Conservation (phyloP, 2,797 vertebrate genomes). For the Lemur catta region DNA sequence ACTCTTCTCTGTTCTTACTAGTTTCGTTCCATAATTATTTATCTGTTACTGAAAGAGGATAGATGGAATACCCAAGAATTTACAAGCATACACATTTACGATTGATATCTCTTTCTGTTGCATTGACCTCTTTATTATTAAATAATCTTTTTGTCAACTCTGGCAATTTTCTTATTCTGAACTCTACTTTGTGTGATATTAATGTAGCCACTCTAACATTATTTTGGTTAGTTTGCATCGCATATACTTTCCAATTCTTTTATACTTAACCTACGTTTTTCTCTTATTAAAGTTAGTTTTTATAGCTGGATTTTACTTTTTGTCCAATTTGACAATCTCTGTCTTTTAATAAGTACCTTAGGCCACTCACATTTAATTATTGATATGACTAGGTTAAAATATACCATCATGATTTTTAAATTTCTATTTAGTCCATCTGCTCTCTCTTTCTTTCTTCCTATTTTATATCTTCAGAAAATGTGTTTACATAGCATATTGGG, state of each 20-base stretch:
- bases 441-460: not conserved
- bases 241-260: not conserved
- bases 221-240: not conserved
- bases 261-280: not conserved
- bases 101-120: not conserved
- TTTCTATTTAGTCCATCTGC: not conserved
- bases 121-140: not conserved
- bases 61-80: not conserved
- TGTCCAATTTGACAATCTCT: not conserved
- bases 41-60: not conserved
- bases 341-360: not conserved
- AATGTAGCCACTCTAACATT: not conserved
- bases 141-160: not conserved
- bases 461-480: not conserved
- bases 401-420: no score
- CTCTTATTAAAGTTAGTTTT: not conserved
- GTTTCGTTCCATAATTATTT: not conserved
- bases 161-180: not conserved
- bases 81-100: not conserved
- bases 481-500: not conserved
- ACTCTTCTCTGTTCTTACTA: not conserved
- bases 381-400: not conserved
- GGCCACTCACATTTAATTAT: not conserved
- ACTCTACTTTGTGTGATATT: not conserved
- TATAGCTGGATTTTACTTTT: not conserved